Evolutionary conservation across 2,888 invertebrate genomes (phyloP).

Genomic region (Gryllus longicercus): DNA sequence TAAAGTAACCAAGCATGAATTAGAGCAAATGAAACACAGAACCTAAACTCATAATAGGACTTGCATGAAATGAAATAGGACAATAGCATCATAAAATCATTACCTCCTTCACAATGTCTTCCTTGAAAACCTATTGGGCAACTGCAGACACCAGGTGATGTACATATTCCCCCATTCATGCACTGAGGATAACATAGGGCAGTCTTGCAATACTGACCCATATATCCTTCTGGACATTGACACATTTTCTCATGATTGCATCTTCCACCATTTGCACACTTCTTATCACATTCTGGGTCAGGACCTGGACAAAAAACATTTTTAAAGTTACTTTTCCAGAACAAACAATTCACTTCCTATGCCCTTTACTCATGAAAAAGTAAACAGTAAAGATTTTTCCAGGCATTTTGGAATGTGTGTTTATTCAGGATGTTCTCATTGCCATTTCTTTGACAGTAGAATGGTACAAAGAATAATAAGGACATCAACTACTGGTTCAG

Average conservation of each 20-base stretch:
- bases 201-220: slow-evolving; percentile 85
- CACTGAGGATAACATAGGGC: slow-evolving; percentile 90
- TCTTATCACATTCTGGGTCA: slow-evolving; percentile 84
- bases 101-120: slow-evolving; percentile 85
- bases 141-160: slow-evolving; percentile 82
- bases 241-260: slow-evolving; percentile 81
- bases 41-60: background rate
- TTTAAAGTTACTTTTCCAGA: background rate
- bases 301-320: slow-evolving; percentile 57
- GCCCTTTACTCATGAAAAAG: background rate
- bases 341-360: no score
- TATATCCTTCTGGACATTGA: slow-evolving; percentile 84
- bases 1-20: no score
- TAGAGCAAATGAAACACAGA: no score
- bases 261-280: slow-evolving; percentile 80
- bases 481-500: background rate
- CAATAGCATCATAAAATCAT: slow-evolving; percentile 36
- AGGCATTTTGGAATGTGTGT: background rate
- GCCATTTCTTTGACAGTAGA: background rate
- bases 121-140: slow-evolving; percentile 90
- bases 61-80: background rate
- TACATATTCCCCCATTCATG: slow-evolving; percentile 89
- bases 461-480: no score
- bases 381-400: background rate
- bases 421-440: background rate